Conservation (phyloP, 2,888 invertebrate species). For the Neoascia interrupta region DNA sequence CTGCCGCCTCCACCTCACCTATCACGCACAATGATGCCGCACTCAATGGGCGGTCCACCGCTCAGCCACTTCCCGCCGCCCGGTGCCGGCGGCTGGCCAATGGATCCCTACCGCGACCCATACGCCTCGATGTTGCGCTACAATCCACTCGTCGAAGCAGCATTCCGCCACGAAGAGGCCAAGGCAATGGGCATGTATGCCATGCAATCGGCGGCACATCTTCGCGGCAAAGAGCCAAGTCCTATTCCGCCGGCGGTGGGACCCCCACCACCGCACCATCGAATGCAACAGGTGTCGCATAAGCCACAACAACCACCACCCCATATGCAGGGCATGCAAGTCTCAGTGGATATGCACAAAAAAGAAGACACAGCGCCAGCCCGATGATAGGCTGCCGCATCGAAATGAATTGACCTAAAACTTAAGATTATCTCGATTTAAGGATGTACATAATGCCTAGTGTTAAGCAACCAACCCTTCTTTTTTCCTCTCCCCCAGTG, state of each 20-base stretch:
- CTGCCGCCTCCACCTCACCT: constrained; percentile 81
- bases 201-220: constrained; percentile 81
- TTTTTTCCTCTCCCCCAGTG: constrained; percentile 42
- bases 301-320: constrained; percentile 57
- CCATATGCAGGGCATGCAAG: constrained; percentile 67
- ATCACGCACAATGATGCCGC: constrained; percentile 81
- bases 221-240: constrained; percentile 79
- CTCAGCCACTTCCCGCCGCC: constrained; percentile 83
- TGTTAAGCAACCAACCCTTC: constrained; percentile 15
- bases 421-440: constrained; percentile 37
- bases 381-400: constrained; percentile 72
- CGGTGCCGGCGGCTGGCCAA: constrained; percentile 81
- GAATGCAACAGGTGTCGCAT: constrained; percentile 74
- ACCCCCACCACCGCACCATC: constrained; percentile 76
- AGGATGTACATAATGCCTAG: constrained; percentile 56
- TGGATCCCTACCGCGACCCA: constrained; percentile 85
- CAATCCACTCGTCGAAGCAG: constrained; percentile 89
- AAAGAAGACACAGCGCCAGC: constrained; percentile 73
- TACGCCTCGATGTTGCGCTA: constrained; percentile 86
- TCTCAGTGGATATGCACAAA: constrained; percentile 74
- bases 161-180: constrained; percentile 88
- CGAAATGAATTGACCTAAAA: constrained; percentile 33
- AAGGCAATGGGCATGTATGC: constrained; percentile 88
- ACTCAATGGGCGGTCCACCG: constrained; percentile 79
- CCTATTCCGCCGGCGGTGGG: constrained; percentile 78